These are phyloP conservation scores for Styela clava DNA, from an alignment of 23 tunicate genomes.

Conservation along the genomic window DNA sequence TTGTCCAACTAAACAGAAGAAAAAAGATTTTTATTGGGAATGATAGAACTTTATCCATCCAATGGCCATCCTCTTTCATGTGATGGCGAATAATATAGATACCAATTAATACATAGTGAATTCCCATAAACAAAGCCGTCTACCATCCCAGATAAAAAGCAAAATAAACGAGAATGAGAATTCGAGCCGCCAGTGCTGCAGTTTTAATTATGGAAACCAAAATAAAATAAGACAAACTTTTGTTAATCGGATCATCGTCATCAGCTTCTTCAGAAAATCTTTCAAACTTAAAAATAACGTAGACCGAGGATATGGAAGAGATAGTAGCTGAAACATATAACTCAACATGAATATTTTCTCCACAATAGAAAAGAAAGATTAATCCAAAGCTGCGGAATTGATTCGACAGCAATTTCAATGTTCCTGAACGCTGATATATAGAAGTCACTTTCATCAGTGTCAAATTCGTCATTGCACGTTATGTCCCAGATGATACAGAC, in stretches of 20 bases:
- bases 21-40: too few species aligned
- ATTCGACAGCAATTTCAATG: neutral
- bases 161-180: neutral
- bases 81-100: too few species aligned
- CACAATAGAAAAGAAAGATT: neutral
- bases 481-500: neutral
- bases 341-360: neutral
- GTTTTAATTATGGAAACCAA: neutral
- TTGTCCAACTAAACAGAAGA: neutral
- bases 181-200: neutral
- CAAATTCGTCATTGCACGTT: neutral
- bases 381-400: neutral
- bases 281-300: too few species aligned
- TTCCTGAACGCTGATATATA: neutral
- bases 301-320: neutral
- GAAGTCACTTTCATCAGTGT: neutral
- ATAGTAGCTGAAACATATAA: neutral
- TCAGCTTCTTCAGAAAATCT: neutral
- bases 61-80: too few species aligned
- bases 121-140: neutral
- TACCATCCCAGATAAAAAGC: neutral
- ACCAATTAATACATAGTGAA: neutral
- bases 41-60: too few species aligned
- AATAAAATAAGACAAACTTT: too few species aligned
- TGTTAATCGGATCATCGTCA: neutral